Evolutionary conservation across 2,113 vertebrate genomes (phyloP).

Genomic region (Gymnarchus niloticus): DNA sequence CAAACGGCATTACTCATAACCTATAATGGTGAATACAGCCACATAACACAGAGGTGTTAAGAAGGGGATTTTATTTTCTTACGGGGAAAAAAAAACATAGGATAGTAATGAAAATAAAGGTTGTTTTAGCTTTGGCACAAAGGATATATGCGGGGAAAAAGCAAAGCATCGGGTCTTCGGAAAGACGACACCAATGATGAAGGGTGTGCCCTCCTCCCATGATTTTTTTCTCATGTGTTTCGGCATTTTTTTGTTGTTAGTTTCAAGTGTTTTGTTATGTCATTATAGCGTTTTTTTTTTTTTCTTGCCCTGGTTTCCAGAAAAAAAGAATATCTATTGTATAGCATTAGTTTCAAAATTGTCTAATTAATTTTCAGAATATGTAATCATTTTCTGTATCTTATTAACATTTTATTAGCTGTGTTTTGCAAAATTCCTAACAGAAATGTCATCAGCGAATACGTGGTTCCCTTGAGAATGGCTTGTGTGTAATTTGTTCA

Average conservation of each 20-base stretch:
- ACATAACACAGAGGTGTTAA: background rate
- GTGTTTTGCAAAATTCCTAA: constrained; percentile 7
- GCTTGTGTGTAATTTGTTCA: background rate
- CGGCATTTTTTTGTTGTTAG: background rate
- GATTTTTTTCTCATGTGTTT: background rate
- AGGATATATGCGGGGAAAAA: background rate
- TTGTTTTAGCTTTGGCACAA: background rate
- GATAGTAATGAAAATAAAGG: background rate
- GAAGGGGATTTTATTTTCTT: background rate
- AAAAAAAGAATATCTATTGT: background rate
- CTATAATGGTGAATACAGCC: background rate
- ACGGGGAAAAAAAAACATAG: background rate
- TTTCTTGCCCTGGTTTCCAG: background rate
- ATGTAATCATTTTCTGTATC: background rate
- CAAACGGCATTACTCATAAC: background rate
- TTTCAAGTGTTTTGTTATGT: background rate
- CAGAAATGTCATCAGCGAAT: constrained; percentile 13
- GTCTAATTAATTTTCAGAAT: constrained; percentile 9
- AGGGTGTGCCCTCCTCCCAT: background rate
- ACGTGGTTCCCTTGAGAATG: constrained; percentile 9
- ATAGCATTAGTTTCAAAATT: constrained; percentile 3
- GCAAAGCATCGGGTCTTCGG: background rate
- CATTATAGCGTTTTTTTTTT: constrained; percentile 1
- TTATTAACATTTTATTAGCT: background rate
- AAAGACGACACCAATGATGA: background rate